Conservation (phyloP, 2,888 invertebrate genomes). For the Callyntrura sp. region DNA sequence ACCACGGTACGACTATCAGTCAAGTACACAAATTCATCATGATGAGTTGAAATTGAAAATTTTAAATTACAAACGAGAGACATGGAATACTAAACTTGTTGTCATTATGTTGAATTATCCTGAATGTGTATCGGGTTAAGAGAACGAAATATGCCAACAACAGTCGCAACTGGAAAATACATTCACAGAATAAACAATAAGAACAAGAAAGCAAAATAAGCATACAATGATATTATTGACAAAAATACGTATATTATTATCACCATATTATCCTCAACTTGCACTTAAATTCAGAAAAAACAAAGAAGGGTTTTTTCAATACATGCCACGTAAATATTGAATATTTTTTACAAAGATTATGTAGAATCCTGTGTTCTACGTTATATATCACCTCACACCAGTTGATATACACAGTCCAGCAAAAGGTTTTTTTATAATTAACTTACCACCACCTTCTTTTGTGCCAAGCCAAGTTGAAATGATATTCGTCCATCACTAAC, state of each 20-base stretch:
- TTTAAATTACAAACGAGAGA: constrained; percentile 65
- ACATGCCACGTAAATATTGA: no score
- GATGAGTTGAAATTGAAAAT: constrained; percentile 67
- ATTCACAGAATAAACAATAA: not conserved
- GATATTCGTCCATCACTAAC: constrained; percentile 21
- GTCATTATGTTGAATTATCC: constrained; percentile 44
- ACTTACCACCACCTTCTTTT: not conserved
- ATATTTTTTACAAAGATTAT: no score
- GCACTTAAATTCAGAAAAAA: no score
- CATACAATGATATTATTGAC: not conserved
- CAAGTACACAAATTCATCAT: not conserved
- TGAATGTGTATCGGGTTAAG: not conserved
- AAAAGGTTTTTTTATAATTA: no score
- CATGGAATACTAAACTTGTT: constrained; percentile 27
- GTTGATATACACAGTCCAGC: no score
- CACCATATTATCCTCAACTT: no score
- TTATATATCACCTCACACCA: no score
- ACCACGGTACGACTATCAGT: not conserved
- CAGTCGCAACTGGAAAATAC: not conserved
- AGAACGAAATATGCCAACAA: not conserved
- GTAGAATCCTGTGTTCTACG: no score
- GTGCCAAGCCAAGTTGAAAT: constrained; percentile 20
- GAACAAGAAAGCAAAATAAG: not conserved
- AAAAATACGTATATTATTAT: no score
- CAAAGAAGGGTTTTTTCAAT: no score